Conservation (phyloP, 2,113 vertebrate genomes). For the Mirza zaza region DNA sequence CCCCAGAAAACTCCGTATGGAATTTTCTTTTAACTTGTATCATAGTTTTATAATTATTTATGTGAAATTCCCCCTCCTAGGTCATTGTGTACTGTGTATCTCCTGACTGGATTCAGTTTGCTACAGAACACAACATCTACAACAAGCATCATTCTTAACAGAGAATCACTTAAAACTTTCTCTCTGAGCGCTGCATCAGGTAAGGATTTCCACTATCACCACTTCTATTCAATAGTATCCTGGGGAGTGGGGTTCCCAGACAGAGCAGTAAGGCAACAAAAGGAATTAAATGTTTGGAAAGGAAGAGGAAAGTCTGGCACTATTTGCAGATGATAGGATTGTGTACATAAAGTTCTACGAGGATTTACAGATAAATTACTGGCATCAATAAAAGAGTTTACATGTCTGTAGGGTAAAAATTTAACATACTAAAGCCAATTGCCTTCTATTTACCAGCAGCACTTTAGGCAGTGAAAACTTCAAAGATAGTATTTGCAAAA, state of each 20-base stretch:
- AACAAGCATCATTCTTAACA: not conserved
- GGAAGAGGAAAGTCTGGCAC: not conserved
- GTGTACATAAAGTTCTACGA: not conserved
- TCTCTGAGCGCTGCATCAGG: not conserved
- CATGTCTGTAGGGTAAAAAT: not conserved
- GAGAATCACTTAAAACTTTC: not conserved
- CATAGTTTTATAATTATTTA: not conserved
- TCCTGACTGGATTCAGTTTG: not conserved
- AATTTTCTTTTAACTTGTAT: not conserved
- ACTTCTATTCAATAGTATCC: not conserved
- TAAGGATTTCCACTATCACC: not conserved
- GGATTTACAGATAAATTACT: not conserved
- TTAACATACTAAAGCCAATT: not conserved
- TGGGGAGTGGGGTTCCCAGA: not conserved
- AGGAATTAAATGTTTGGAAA: not conserved
- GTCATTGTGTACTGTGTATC: not conserved
- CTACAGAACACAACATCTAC: not conserved
- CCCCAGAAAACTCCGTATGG: not conserved
- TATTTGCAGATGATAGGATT: not conserved
- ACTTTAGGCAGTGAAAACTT: not conserved
- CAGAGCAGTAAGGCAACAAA: not conserved
- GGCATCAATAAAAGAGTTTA: not conserved
- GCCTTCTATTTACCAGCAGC: not conserved
- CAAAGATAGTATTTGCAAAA: not conserved
- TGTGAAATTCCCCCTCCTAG: not conserved